Evolutionary conservation across 2,797 vertebrate genomes (phyloP).

Genomic region (Triplophysa bombifrons): DNA sequence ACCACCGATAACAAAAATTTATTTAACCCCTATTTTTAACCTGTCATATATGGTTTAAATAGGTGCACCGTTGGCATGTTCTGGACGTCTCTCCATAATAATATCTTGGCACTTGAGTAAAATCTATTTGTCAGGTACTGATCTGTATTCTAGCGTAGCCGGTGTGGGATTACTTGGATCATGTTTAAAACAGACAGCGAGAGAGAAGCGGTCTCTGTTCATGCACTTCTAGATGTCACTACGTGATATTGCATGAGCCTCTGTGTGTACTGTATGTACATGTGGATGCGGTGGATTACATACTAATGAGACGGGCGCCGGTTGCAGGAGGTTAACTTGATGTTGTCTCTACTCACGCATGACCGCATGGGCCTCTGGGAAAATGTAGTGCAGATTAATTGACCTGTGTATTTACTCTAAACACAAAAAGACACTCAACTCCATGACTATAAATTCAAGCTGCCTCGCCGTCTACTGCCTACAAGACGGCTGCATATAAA

Average conservation of each 20-base stretch:
- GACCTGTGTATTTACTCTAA: constrained; percentile 30
- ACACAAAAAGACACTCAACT: constrained; percentile 34
- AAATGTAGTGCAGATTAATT: constrained; percentile 48
- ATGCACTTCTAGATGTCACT: neutral
- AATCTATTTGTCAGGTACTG: constrained; percentile 73
- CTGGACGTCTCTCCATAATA: neutral
- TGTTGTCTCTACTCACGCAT: constrained; percentile 33
- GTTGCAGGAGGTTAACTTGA: constrained; percentile 52
- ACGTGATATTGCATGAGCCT: neutral
- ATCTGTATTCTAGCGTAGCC: constrained; percentile 70
- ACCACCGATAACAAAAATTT: neutral
- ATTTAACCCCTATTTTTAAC: constrained; percentile 15
- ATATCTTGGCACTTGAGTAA: constrained; percentile 58
- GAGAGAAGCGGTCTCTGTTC: neutral
- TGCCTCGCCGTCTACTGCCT: neutral
- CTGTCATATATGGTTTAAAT: neutral
- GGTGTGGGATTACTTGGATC: constrained; percentile 37
- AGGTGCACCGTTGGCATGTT: neutral
- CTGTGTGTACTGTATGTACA: constrained; percentile 15
- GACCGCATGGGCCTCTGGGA: constrained; percentile 42
- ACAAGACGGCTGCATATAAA: neutral
- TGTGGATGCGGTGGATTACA: constrained; percentile 38
- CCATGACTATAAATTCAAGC: constrained; percentile 20
- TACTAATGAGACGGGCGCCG: constrained; percentile 51
- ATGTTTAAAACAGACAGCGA: neutral